Percentiles rank a stretch among this genome's conserved stretches.
These are phyloP conservation scores for Acropora tenuis DNA, from an alignment of 64 coral and sea anemone species.

Conservation along the genomic window DNA sequence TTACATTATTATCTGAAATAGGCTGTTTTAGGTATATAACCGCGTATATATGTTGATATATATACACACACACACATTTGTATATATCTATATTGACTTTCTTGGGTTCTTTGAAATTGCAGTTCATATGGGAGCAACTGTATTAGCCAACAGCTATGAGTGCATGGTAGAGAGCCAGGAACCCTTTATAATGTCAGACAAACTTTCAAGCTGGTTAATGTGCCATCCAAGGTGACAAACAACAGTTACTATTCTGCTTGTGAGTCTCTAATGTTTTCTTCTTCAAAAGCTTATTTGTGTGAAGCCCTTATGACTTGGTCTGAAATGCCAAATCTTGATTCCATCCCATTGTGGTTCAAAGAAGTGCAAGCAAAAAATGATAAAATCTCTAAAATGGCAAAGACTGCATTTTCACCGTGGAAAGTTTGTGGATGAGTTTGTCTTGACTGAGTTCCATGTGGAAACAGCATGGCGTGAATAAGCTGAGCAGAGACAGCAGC, in stretches of 20 bases:
- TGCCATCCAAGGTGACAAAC: constrained; percentile 13
- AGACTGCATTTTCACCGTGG: neutral
- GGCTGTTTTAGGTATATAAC: neutral
- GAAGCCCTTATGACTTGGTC: constrained; percentile 44
- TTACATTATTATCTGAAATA: neutral
- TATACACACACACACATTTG: neutral
- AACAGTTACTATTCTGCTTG: constrained; percentile 14
- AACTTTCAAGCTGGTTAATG: constrained; percentile 40
- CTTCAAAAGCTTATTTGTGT: constrained; percentile 61
- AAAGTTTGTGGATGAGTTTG: constrained; percentile 66
- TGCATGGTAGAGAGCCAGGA: constrained; percentile 33
- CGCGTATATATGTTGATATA: too few species aligned
- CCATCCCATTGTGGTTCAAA: constrained; percentile 2
- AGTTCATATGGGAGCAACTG: constrained; percentile 71
- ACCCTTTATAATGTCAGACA: constrained; percentile 57
- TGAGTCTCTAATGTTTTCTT: constrained; percentile 51
- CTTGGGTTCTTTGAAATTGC: neutral
- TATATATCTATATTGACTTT: neutral
- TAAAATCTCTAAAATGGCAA: neutral
- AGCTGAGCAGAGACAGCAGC: constrained; percentile 15
- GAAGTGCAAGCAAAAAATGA: neutral
- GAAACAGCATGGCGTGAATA: constrained; percentile 47
- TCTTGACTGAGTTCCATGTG: constrained; percentile 51
- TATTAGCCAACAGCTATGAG: constrained; percentile 41
- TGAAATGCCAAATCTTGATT: neutral